Conservation (phyloP, 2,797 vertebrate species). For the Pachyuromys duprasi region DNA sequence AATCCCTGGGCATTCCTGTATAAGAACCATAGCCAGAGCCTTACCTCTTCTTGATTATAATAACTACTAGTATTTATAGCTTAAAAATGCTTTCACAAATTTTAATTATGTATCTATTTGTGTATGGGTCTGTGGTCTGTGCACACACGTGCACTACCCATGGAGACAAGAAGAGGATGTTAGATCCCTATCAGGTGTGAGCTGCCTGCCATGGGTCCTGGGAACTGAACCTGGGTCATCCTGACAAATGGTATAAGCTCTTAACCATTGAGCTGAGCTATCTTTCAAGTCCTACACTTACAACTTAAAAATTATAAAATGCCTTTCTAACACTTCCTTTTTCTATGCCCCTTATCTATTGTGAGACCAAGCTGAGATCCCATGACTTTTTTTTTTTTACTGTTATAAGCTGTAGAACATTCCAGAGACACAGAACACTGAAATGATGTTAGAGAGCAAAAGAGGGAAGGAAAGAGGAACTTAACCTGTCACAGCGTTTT, state of each 20-base stretch:
- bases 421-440: background rate
- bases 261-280: background rate
- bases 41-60: background rate
- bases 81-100: background rate
- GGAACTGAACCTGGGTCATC: background rate
- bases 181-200: background rate
- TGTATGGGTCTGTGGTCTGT: background rate
- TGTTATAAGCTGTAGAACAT: background rate
- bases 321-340: background rate
- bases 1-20: background rate
- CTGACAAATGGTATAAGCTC: background rate
- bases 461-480: background rate
- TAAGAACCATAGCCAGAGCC: background rate
- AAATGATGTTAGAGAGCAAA: background rate
- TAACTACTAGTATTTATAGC: constrained; percentile 7
- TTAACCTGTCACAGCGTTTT: background rate
- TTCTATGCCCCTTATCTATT: background rate
- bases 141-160: background rate
- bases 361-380: background rate
- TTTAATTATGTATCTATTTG: background rate
- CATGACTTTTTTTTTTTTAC: constrained; percentile 6
- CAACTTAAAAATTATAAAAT: constrained; percentile 40
- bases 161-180: background rate
- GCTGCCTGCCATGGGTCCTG: background rate
- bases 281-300: background rate